Evolutionary conservation across 2,797 vertebrate genomes (phyloP).

Genomic region (Callimico goeldii): DNA sequence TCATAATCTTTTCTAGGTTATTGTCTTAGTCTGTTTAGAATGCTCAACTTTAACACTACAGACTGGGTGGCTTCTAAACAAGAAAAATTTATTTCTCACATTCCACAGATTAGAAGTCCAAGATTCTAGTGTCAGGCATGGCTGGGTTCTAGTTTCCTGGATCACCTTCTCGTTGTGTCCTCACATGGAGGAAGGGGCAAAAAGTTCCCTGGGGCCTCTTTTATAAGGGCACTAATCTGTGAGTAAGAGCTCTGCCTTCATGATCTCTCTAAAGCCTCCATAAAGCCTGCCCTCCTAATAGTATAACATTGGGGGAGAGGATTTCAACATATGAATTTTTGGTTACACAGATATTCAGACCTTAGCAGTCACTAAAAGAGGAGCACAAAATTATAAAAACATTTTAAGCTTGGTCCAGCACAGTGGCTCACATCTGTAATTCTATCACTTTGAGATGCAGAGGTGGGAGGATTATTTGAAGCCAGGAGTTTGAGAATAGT

Average conservation of each 20-base stretch:
- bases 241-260: neutral
- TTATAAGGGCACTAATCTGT: neutral
- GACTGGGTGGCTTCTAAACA: neutral
- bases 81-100: neutral
- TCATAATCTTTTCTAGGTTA: neutral
- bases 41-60: neutral
- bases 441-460: neutral
- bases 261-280: neutral
- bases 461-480: neutral
- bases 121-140: neutral
- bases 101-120: neutral
- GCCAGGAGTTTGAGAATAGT: neutral
- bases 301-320: neutral
- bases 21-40: neutral
- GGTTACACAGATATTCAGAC: neutral
- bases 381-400: neutral
- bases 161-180: neutral
- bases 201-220: neutral
- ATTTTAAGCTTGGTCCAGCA: neutral
- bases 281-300: neutral
- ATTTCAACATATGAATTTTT: neutral
- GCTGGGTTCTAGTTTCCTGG: neutral
- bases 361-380: neutral
- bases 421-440: neutral
- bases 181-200: neutral